Conservation (phyloP, 2,113 vertebrate genomes). For the Nyctibius bracteatus region DNA sequence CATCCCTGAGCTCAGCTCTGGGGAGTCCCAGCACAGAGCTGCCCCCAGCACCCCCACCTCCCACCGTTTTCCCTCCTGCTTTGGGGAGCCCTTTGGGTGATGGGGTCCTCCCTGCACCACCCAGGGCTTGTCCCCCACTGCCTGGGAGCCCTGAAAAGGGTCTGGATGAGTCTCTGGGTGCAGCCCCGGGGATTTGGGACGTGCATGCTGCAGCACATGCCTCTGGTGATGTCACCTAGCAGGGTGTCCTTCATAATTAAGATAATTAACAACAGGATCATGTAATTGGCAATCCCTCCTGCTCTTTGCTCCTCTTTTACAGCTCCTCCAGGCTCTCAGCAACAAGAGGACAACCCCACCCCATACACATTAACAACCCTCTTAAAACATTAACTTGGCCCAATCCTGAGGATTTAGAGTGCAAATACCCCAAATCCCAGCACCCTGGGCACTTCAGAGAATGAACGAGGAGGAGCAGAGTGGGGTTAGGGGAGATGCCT, state of each 20-base stretch:
- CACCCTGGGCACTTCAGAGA: background rate
- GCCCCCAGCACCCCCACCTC: background rate
- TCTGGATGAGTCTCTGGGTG: rapidly evolving
- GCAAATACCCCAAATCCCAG: background rate
- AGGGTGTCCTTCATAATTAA: background rate
- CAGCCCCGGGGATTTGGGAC: background rate
- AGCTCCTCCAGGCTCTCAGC: background rate
- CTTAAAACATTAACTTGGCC: background rate
- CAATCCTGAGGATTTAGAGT: background rate
- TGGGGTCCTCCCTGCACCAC: background rate
- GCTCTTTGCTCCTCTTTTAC: background rate
- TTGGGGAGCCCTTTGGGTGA: background rate
- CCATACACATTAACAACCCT: background rate
- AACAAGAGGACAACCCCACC: background rate
- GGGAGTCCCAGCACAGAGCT: background rate
- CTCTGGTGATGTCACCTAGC: background rate
- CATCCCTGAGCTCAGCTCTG: rapidly evolving
- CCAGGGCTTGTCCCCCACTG: rapidly evolving
- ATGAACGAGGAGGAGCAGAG: background rate
- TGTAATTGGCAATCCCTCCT: background rate
- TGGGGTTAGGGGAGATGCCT: background rate
- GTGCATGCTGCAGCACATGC: background rate
- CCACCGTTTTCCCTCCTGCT: background rate
- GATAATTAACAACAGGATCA: background rate
- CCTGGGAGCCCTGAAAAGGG: background rate